Percentiles rank a stretch among this genome's conserved stretches.
Conservation (phyloP, 2,113 vertebrate species). For the Rattus rattus region DNA sequence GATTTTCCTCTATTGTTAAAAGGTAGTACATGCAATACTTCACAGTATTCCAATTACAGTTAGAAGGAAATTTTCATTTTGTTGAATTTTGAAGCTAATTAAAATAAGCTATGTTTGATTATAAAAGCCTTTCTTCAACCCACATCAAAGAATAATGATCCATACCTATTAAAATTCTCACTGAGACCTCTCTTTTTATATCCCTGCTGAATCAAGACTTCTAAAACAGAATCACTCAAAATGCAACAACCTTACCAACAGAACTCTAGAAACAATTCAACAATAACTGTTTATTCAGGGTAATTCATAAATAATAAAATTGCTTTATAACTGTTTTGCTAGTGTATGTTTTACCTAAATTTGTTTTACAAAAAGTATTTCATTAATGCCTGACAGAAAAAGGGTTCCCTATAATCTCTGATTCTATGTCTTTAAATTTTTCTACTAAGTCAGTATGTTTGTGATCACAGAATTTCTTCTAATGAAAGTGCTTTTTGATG, state of each 20-base stretch:
- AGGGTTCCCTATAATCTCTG: not conserved
- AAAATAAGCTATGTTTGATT: not conserved
- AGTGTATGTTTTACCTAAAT: not conserved
- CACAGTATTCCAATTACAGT: not conserved
- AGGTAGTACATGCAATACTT: not conserved
- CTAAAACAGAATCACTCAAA: slow-evolving; percentile 40
- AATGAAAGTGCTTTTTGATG: not conserved
- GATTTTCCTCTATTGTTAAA: not conserved
- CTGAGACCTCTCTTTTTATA: not conserved
- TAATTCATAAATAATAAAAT: slow-evolving; percentile 18
- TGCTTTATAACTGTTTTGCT: not conserved
- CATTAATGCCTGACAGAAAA: not conserved
- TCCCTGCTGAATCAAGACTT: not conserved
- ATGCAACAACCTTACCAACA: not conserved
- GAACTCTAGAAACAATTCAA: not conserved
- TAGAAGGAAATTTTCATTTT: not conserved
- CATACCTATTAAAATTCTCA: not conserved
- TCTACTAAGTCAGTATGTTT: not conserved
- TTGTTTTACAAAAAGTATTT: not conserved
- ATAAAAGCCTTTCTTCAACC: not conserved
- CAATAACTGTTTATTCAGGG: not conserved
- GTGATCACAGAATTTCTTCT: not conserved
- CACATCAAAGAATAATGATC: not conserved
- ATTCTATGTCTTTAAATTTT: not conserved
- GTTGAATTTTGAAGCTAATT: not conserved